Evolutionary conservation across 2,113 vertebrate genomes (phyloP), one percentile per base, ranked within the genome.

Genomic region (Caloenas nicobarica): DNA sequence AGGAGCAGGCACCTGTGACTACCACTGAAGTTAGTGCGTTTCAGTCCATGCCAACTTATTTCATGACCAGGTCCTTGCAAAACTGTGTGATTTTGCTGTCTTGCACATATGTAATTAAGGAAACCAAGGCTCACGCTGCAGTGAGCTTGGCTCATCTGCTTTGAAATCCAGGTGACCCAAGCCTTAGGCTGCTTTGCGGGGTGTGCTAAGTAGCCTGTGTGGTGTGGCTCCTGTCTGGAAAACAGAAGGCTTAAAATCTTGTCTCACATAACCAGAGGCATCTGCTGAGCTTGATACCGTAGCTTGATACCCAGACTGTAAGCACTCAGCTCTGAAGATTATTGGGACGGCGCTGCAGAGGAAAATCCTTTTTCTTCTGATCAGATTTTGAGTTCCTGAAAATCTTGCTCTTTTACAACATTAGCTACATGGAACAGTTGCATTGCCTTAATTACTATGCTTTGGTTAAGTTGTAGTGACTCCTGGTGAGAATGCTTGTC

Each of bases 281-380:
- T 84, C 83, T 95, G 91, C 91, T 88, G 91, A 84, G 91, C 73
- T 76, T 80, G 87, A 84, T 84, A 93, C 83, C 58, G 22, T 65
- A 60, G 86, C 69, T 81, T 91, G 91, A 91, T 93, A 86, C 93
- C 46, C 86, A 60, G 80, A n/a, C 83, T 72, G 57, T 29, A 31
- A 81, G 73, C 73, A 22, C 84, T 65, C 50, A 8, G 80, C 84
- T 76, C 94, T 29, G 66, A 9, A 71, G 86, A 70, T 66, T 66
- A 70, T 4, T 44, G 64, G 78, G 68, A 29, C 34, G 17, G n/a
- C 3, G 5, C 11, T 51, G 46, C 76, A 46, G 38, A 70, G 66
- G 50, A 73, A 74, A 81, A 84, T 46, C 89, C 73, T 58, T 78
- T 66, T 87, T 58, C 73, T 65, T 88, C 16, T 8, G 5, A 22